Evolutionary conservation across 2,888 invertebrate species (phyloP), one percentile per base, ranked within the genome.

Genomic region (Phoronis australis): DNA sequence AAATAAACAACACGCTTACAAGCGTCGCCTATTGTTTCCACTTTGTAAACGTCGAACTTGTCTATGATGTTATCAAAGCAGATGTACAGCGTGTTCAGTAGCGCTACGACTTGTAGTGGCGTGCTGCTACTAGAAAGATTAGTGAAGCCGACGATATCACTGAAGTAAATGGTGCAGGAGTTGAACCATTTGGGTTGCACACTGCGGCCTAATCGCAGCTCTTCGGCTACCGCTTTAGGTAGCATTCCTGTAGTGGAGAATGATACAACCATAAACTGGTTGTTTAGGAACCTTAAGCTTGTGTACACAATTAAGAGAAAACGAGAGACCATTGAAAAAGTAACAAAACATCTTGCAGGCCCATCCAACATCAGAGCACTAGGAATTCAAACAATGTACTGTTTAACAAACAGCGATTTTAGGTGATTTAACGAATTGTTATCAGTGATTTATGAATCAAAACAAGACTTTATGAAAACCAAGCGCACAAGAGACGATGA

Each of bases 21-120:
- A 6, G 69, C 68, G 52, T 71, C 69, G 5, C 68, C 69, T n/a
- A 69, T 70, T 1, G 70, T 68, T 52, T 69, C 68, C 31, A 69
- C 66, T 49, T 70, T 69, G 50, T 70, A 69, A 6, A 70, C 69
- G 47, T 66, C 59, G 46, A 65, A 65, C 43, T 58, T 59, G 49
- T 69, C 68, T 22, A 69, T 69, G 43, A 69, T 61, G 37, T 58
- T 58, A 52, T 71, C 69, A 47, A 69, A 71, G 1, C 62, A 63
- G 21, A 64, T 68, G 55, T 71, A 69, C 1, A 71, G 61, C 21
- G 66, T 65, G 51, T 69, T 71, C 21, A 71, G 60, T 38, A 71
- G 53, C 1, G 48, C 59, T 0, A 70, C 68, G 18, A 69, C 66
- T 42, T 69, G 51, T 50, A 68, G 53, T 1, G 69, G 62, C 6